Percentiles rank a stretch among this genome's conserved stretches.
Evolutionary conservation across 2,113 vertebrate species (phyloP).

Genomic region (Epinephelus cyanopodus): DNA sequence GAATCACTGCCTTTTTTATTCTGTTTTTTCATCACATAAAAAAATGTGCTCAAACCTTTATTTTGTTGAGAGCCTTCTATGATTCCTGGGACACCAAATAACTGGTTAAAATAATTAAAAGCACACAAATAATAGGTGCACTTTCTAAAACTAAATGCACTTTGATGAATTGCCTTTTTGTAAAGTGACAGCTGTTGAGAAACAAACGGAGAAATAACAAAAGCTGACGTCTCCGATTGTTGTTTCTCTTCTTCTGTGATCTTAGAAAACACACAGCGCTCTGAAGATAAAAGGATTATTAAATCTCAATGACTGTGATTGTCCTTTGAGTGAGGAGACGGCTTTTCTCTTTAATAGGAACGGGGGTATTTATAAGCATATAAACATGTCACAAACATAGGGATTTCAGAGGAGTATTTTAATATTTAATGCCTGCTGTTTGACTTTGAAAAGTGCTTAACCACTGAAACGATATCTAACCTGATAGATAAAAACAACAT

Average conservation of each 20-base stretch:
- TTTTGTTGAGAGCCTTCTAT: neutral
- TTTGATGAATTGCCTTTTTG: constrained; percentile 31
- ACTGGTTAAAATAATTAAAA: constrained; percentile 10
- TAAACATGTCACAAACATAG: constrained; percentile 19
- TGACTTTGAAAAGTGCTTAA: constrained; percentile 10
- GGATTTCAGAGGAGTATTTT: constrained; percentile 11
- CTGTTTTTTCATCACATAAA: neutral
- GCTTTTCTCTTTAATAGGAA: neutral
- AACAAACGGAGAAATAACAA: neutral
- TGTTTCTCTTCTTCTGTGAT: constrained; percentile 19
- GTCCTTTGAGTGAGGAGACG: constrained; percentile 3
- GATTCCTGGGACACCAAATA: neutral
- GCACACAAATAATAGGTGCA: neutral
- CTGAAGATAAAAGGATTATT: constrained; percentile 49
- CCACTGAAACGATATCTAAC: neutral
- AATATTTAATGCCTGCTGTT: constrained; percentile 29
- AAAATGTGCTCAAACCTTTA: neutral
- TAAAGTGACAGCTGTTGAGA: constrained; percentile 34
- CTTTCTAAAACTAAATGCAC: neutral
- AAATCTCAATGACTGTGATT: constrained; percentile 29
- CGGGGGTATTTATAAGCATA: constrained; percentile 2
- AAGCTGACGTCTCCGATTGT: constrained; percentile 8
- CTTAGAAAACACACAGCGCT: constrained; percentile 8
- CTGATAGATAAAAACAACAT: constrained; percentile 14
- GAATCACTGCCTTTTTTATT: neutral